Evolutionary conservation across 2,797 vertebrate species (phyloP).

Genomic region (Astyanax mexicanus): DNA sequence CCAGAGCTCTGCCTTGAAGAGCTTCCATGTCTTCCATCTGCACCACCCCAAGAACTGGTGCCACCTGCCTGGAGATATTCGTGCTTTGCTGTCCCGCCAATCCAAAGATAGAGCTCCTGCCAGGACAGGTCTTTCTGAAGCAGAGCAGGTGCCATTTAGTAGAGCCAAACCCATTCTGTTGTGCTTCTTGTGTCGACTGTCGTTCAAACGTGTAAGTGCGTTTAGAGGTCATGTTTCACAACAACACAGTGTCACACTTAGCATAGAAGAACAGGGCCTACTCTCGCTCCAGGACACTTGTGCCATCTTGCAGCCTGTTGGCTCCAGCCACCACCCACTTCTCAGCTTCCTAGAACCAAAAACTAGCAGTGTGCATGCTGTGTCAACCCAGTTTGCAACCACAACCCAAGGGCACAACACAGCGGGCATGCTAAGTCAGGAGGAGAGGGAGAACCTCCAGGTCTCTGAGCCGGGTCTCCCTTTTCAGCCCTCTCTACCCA

Average conservation of each 20-base stretch:
- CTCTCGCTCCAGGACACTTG: slow-evolving; percentile 89
- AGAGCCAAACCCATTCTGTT: slow-evolving; percentile 89
- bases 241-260: slow-evolving; percentile 86
- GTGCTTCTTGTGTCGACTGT: slow-evolving; percentile 90
- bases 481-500: slow-evolving; percentile 76
- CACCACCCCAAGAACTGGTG: slow-evolving; percentile 88
- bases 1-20: slow-evolving; percentile 87
- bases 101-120: slow-evolving; percentile 90
- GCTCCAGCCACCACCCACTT: slow-evolving; percentile 87
- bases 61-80: slow-evolving; percentile 88
- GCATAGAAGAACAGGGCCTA: slow-evolving; percentile 86
- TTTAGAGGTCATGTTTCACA: slow-evolving; percentile 87
- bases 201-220: slow-evolving; percentile 83
- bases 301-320: slow-evolving; percentile 90
- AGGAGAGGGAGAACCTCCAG: slow-evolving; percentile 71
- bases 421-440: slow-evolving; percentile 85
- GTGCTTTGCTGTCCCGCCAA: slow-evolving; percentile 89
- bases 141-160: slow-evolving; percentile 84
- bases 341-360: slow-evolving; percentile 94
- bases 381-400: slow-evolving; percentile 84
- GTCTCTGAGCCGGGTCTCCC: slow-evolving; percentile 59
- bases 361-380: slow-evolving; percentile 84
- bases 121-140: slow-evolving; percentile 86
- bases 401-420: slow-evolving; percentile 85
- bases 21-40: slow-evolving; percentile 90